Conservation (phyloP, 2,797 vertebrate genomes). For the Huso huso region DNA sequence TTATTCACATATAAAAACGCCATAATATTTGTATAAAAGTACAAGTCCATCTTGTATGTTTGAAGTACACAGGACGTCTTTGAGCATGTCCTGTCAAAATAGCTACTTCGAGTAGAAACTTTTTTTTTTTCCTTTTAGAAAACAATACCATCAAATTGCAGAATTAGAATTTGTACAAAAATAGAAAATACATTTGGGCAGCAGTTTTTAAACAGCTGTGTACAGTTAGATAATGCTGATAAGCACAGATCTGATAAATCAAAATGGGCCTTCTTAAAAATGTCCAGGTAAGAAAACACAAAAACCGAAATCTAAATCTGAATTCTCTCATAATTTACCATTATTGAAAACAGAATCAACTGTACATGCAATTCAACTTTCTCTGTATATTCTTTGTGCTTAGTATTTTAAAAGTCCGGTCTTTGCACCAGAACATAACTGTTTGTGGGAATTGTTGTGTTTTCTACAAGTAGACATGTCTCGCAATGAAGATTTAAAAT, state of each 20-base stretch:
- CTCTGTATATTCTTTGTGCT: conserved; percentile 75
- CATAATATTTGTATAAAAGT: conserved; percentile 57
- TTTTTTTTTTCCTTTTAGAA: conserved; percentile 48
- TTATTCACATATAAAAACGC: conserved; percentile 55
- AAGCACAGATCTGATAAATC: neutral
- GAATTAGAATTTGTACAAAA: conserved; percentile 80
- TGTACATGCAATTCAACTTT: conserved; percentile 71
- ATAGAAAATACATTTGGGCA: conserved; percentile 76
- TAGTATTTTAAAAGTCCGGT: conserved; percentile 50
- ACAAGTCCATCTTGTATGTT: conserved; percentile 62
- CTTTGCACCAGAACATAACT: conserved; percentile 43
- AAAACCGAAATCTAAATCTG: conserved; percentile 28
- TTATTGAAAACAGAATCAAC: conserved; percentile 54
- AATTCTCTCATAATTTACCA: conserved; percentile 69
- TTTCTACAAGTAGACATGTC: conserved; percentile 46
- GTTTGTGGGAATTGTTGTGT: conserved; percentile 26
- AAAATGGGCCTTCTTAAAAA: too few relatives aligned
- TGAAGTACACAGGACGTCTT: conserved; percentile 58
- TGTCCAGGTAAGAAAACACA: conserved; percentile 36
- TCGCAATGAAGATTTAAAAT: conserved; percentile 51
- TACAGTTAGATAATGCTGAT: neutral
- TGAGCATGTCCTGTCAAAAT: conserved; percentile 73
- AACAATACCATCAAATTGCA: conserved; percentile 69
- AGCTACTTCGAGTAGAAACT: conserved; percentile 66
- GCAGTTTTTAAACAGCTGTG: conserved; percentile 70